Evolutionary conservation across 92 coral and sea anemone genomes (phyloP), one percentile per base, ranked within the genome.

Genomic region (Phymanthus crucifer): DNA sequence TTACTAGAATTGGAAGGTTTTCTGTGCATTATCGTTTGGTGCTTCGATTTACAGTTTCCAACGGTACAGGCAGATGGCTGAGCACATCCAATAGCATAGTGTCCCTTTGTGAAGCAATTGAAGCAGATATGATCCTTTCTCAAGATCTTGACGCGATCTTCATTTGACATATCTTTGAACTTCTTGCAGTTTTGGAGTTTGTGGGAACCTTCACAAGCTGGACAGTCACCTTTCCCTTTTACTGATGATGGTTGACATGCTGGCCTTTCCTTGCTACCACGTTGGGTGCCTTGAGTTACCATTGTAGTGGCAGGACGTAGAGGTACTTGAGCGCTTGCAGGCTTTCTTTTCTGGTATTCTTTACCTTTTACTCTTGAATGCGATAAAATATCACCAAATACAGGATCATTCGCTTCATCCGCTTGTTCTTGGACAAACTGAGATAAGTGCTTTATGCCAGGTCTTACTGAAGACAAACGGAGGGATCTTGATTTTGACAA

Each of bases 391-490:
- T 57, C 13, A 6, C 57, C 57, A 12, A 82, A 82, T 1, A 82
- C 72, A 19, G 86, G 86, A 32, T 82, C 69, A 31, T 83, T 83
- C 14, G 76, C 76, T 45, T 83, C 48, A 18, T 68, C 72, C 2
- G 86, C 83, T 58, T 67, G 75, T 16, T 67, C 82, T 78, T 54
- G 66, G 12, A 83, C 86, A 34, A 83, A 83, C 29, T 83, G 33
- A 1, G 83, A 76, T 7, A 83, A 18, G 76, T 83, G 74, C 7
- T 76, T 16, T 23, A 83, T 26, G 16, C 76, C 32, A 16, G 87
- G 87, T 76, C 13, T 65, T 23, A 17, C 46, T 66, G 54, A 47
- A 13, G 35, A 66, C 23, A 24, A 32, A 17, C 79, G 45, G 3
- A 83, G 2, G 7, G 40, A 34, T 48, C 75, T 36, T 32, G 78